Conservation (phyloP, 2,888 invertebrate genomes). For the Macropis europaea region DNA sequence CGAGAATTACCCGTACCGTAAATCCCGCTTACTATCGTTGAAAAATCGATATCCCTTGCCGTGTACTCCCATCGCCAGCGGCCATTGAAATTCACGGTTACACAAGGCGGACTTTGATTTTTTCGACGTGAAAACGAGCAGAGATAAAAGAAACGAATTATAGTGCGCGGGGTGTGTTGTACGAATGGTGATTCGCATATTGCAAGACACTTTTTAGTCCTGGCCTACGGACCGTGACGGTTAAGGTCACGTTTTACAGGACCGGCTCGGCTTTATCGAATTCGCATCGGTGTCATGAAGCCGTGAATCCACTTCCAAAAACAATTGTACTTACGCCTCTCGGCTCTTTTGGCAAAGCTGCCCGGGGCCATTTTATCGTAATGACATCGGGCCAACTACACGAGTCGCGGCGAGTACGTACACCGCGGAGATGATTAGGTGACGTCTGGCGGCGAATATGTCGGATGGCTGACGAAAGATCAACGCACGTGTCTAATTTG, state of each 20-base stretch:
- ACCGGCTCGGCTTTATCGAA: not conserved
- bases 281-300: not conserved
- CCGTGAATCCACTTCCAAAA: not conserved
- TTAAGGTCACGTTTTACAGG: constrained; percentile 3
- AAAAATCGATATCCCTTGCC: too few species aligned
- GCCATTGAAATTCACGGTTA: too few species aligned
- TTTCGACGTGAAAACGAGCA: not conserved
- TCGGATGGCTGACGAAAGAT: constrained; percentile 41
- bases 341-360: not conserved
- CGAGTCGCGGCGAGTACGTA: constrained; percentile 2
- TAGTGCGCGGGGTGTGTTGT: too few species aligned
- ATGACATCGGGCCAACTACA: constrained; percentile 22
- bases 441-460: constrained; percentile 33
- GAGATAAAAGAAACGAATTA: too few species aligned
- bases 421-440: constrained; percentile 27
- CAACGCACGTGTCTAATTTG: constrained; percentile 41
- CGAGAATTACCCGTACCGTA: too few species aligned
- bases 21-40: too few species aligned
- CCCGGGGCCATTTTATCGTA: not conserved
- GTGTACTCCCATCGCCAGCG: too few species aligned
- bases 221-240: not conserved
- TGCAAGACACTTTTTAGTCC: constrained; percentile 1
- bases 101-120: too few species aligned
- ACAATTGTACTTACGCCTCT: constrained; percentile 11
- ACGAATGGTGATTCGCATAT: too few species aligned